Conservation (phyloP, 2,888 invertebrate genomes). For the Machimus rusticus region DNA sequence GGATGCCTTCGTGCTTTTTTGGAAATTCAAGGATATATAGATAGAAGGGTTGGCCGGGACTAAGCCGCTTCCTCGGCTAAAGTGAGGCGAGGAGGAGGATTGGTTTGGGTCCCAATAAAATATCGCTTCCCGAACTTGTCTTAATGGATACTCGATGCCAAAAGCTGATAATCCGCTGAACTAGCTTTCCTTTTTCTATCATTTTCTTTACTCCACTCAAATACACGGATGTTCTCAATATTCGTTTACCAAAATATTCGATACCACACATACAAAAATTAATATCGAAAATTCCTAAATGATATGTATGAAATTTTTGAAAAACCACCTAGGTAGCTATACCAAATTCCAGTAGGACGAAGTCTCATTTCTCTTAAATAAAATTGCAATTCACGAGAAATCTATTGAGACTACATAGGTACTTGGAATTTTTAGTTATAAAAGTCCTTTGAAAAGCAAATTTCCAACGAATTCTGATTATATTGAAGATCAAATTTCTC, state of each 20-base stretch:
- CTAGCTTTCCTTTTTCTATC: neutral
- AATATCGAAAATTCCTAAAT: slow-evolving; percentile 61
- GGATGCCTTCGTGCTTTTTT: neutral
- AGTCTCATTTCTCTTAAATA: neutral
- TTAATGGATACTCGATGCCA: neutral
- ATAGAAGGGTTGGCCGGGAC: neutral
- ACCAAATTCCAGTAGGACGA: slow-evolving; percentile 56
- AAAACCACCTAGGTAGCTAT: slow-evolving; percentile 69
- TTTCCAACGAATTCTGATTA: too few species aligned
- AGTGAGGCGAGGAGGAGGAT: neutral
- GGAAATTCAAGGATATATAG: neutral
- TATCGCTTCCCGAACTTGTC: neutral
- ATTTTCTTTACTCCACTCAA: neutral
- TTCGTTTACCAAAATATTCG: slow-evolving; percentile 69
- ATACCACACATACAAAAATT: slow-evolving; percentile 68
- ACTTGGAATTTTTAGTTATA: too few species aligned
- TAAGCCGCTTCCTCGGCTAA: neutral
- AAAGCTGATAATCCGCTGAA: slow-evolving; percentile 4
- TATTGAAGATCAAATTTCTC: too few species aligned
- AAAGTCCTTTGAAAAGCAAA: too few species aligned
- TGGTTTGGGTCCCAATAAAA: neutral
- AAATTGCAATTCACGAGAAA: too few species aligned
- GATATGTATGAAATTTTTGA: slow-evolving; percentile 54
- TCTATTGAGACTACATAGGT: too few species aligned
- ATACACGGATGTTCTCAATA: slow-evolving; percentile 68